A percentile compares a stretch with the other conserved stretches of the same genome.
Evolutionary conservation across 2,888 invertebrate genomes (phyloP).

Genomic region (Gandaritis pyraliata): DNA sequence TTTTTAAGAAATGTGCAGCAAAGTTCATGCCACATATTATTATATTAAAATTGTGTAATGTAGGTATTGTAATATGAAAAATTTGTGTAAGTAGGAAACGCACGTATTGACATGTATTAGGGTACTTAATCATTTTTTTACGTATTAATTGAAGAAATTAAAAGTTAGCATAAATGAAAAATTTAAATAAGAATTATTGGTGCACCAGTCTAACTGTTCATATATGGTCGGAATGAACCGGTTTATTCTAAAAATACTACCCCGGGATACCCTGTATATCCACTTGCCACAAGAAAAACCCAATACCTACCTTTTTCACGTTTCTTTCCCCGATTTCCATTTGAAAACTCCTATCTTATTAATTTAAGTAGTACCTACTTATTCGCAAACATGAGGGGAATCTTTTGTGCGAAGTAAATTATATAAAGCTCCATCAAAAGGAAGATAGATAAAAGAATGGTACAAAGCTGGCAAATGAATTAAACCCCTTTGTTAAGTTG

Average conservation of each 20-base stretch:
- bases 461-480: slow-evolving; percentile 77
- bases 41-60: too few relatives aligned
- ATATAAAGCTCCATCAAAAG: slow-evolving; percentile 61
- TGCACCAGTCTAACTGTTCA: slow-evolving; percentile 7
- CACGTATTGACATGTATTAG: too few relatives aligned
- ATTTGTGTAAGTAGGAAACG: too few relatives aligned
- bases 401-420: slow-evolving; percentile 69
- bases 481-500: slow-evolving; percentile 73
- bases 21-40: too few relatives aligned
- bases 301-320: slow-evolving; percentile 23
- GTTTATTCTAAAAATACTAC: too few relatives aligned
- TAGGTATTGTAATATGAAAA: too few relatives aligned
- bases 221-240: too few relatives aligned
- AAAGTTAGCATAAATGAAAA: too few relatives aligned
- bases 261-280: slow-evolving; percentile 2
- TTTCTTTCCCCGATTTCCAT: slow-evolving; percentile 32
- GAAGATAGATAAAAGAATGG: slow-evolving; percentile 68
- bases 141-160: too few relatives aligned
- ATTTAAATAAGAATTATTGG: too few relatives aligned
- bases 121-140: too few relatives aligned
- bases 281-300: slow-evolving; percentile 19
- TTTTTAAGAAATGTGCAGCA: too few relatives aligned
- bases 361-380: slow-evolving; percentile 44
- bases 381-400: slow-evolving; percentile 61
- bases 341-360: slow-evolving; percentile 40